Percentiles rank a stretch among this genome's conserved stretches.
These are phyloP conservation scores for Sericinus montela DNA, from an alignment of 2,888 invertebrate genomes.

Conservation along the genomic window DNA sequence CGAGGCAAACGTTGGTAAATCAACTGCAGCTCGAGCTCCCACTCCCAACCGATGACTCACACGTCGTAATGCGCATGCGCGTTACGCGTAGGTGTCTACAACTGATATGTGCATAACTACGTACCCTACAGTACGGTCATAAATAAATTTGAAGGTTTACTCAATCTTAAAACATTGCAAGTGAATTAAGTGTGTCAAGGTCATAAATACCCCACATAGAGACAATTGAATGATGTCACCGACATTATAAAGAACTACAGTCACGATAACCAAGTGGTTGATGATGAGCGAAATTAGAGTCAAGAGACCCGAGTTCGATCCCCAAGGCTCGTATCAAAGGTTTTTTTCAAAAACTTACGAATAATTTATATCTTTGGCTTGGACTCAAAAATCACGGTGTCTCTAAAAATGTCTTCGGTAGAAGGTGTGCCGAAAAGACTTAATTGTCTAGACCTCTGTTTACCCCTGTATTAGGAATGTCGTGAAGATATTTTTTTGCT, in stretches of 20 bases:
- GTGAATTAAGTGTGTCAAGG: conserved; percentile 6
- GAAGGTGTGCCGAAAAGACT: no score
- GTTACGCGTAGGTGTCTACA: conserved; percentile 29
- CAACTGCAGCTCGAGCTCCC: conserved; percentile 24
- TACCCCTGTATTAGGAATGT: no score
- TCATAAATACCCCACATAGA: neutral
- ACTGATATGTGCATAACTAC: conserved; percentile 12
- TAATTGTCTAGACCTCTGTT: no score
- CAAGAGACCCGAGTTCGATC: no score
- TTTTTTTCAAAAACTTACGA: no score
- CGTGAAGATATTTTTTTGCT: no score
- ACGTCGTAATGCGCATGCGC: conserved; percentile 38
- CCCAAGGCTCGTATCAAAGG: no score
- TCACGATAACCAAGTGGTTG: no score
- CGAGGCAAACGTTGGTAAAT: conserved; percentile 29
- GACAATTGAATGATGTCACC: conserved; percentile 15
- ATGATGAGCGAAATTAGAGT: no score
- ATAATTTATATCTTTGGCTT: no score
- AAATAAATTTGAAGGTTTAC: conserved; percentile 3
- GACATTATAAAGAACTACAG: neutral
- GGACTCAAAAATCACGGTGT: no score
- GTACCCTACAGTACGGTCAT: neutral
- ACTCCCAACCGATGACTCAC: conserved; percentile 32
- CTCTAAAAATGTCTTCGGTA: no score
- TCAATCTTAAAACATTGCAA: neutral